Base-by-base conservation (phyloP, 2,888 invertebrate species). In the Lissocephala sabroskyi region DNA sequence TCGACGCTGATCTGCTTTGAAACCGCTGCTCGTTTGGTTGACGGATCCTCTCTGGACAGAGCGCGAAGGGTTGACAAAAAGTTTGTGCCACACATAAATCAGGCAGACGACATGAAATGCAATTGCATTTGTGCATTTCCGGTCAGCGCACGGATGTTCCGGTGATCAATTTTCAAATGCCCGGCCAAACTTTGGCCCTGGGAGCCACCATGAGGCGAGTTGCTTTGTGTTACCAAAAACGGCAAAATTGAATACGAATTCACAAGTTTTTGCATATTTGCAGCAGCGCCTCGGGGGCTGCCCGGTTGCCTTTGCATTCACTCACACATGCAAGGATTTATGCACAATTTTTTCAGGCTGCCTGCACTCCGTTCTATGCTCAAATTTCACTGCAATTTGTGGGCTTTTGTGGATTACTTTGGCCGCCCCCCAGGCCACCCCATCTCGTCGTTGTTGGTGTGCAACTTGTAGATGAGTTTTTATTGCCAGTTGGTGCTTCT, bases 81-180 rank as follows among this genome's bases (percentile, higher is more conserved):
- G 18, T 37, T 37, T 37, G 10, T 16, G 9, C 7, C 18, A 19
- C 28, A 35, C 35, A 35, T 14, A 19, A 47, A 26, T 40, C 46
- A 49, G n/a, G n/a, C 45, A 37, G 13, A 36, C 9, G 30, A 17
- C 37, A 7, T 46, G 52, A 43, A 46, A 42, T 70, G 66, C 54
- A 59, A 62, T 57, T 62, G 71, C 74, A 66, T 74, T 71, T 70
- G 74, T 60, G 71, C 67, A 74, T 67, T 71, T 71, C 71, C 71
- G 71, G 71, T 74, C 71, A 70, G 65, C 65, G 71, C 67, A 61
- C 71, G 74, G 74, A 74, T 74, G 62, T 71, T 74, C 74, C 71
- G 71, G 71, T 71, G 71, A 71, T 71, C 71, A 71, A 71, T 71
- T 71, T 71, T 74, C 62, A 70, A 71, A 71, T 67, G 56, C 7